Evolutionary conservation across 1,140 invertebrate species (phyloP).

Genomic region (Drosophila ohnishii): DNA sequence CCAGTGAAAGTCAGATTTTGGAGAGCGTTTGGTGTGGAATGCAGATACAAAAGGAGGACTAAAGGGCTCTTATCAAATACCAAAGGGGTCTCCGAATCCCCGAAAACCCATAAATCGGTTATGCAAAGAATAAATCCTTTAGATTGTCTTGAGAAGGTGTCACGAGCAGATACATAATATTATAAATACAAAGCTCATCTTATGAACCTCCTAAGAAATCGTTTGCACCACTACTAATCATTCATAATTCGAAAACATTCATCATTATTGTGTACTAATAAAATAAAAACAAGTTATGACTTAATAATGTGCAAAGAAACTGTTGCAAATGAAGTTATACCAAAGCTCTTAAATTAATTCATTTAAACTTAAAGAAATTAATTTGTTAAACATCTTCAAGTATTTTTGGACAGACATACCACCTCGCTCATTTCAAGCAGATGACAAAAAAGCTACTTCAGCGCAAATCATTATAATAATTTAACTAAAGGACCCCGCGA

Average conservation of each 20-base stretch:
- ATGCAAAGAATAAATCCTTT: not conserved
- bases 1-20: constrained; percentile 13
- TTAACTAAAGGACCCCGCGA: constrained; percentile 43
- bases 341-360: not conserved
- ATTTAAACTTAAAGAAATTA: not conserved
- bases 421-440: constrained; percentile 36
- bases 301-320: too few relatives aligned
- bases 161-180: not conserved
- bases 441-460: constrained; percentile 54
- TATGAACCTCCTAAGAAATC: not conserved
- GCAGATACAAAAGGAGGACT: not conserved
- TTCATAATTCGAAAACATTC: not conserved
- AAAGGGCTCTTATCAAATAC: not conserved
- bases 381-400: constrained; percentile 1
- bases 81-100: not conserved
- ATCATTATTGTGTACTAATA: not conserved
- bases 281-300: not conserved
- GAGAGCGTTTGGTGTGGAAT: constrained; percentile 4
- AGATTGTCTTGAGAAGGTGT: not conserved
- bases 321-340: not conserved
- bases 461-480: constrained; percentile 73
- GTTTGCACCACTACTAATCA: too few relatives aligned
- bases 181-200: not conserved
- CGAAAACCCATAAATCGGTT: not conserved
- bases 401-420: not conserved